A percentile compares a stretch with the other conserved stretches of the same genome.
Conservation (phyloP, 2,113 vertebrate species). For the Tragelaphus strepsiceros region DNA sequence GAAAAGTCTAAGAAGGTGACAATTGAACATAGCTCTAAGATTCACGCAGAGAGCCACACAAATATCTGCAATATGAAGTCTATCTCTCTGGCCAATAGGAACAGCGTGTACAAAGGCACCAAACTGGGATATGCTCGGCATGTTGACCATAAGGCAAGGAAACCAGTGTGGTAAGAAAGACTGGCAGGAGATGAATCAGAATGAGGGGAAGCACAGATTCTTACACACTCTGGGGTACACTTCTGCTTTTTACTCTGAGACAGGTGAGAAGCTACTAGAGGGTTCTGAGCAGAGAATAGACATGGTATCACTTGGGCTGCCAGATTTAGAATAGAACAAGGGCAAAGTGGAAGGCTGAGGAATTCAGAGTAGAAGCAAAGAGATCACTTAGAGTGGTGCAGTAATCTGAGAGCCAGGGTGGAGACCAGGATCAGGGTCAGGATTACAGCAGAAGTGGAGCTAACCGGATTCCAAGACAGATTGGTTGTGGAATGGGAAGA, state of each 20-base stretch:
- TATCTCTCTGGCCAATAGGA: background rate
- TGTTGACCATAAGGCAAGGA: background rate
- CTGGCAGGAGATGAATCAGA: background rate
- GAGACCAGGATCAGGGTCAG: background rate
- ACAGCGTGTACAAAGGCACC: background rate
- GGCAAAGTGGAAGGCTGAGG: background rate
- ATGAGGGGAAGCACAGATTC: background rate
- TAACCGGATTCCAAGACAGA: background rate
- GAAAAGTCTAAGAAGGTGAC: background rate
- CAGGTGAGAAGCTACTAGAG: background rate
- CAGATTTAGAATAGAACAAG: background rate
- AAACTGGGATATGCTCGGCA: too few species aligned
- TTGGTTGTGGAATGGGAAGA: background rate
- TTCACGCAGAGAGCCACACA: too few species aligned
- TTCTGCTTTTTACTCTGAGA: background rate
- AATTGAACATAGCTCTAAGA: background rate
- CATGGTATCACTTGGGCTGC: background rate
- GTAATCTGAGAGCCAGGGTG: background rate
- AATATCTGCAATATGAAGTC: background rate
- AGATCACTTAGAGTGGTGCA: background rate
- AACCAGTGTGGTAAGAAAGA: background rate
- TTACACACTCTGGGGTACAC: background rate
- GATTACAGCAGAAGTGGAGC: background rate
- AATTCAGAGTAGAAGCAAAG: background rate
- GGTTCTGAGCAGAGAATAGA: background rate